Base-by-base conservation (phyloP, 2,113 vertebrate species). In the Vidua macroura region DNA sequence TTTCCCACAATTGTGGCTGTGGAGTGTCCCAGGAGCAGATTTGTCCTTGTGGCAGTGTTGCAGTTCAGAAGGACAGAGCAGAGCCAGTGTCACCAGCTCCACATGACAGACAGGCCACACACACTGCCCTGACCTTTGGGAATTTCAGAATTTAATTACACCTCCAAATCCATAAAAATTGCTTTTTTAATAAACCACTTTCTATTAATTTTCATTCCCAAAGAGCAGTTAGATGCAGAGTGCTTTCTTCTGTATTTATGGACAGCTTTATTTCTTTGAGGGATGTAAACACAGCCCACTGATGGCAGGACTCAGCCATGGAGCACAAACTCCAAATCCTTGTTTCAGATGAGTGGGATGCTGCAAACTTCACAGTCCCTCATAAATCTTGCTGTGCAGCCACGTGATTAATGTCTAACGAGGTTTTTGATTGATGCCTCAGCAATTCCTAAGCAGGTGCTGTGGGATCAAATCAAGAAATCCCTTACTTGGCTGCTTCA, bases 371-470 rank as follows among this genome's bases (percentile, higher is more conserved):
- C n/a, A 14, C 59, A 70, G 33, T 46, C 82, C 53, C 69, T 91
- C 96, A 78, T 93, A 52, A 96, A 96, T 96, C 82, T 95, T 72
- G 60, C 58, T 70, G 21, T 60, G 39, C 5, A 19, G 77, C 88
- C 59, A 13, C 30, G 27, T 95, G 73, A 90, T 97, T 94, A 84
- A 89, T 59, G 83, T 41, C 79, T 86, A 93, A 91, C 59, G 19
- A 93, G 89, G 44, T 31, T 81, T 95, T 59, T 91, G 91, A 95
- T 60, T 83, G 89, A 80, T 93, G 87, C 69, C 49, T 92, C 74
- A 68, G 91, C 58, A 94, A 43, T 66, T 80, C 13, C 86, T 90
- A 18, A 92, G 95, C 92, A 91, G 85, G 44, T 95, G 58, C 60
- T 81, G 84, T 2, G 79, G 88, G 77, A 93, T 39, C 86, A 77